A percentile compares a stretch with the other conserved stretches of the same genome.
Evolutionary conservation across 2,888 invertebrate genomes (phyloP).

Genomic region (Mycalesis mineus): DNA sequence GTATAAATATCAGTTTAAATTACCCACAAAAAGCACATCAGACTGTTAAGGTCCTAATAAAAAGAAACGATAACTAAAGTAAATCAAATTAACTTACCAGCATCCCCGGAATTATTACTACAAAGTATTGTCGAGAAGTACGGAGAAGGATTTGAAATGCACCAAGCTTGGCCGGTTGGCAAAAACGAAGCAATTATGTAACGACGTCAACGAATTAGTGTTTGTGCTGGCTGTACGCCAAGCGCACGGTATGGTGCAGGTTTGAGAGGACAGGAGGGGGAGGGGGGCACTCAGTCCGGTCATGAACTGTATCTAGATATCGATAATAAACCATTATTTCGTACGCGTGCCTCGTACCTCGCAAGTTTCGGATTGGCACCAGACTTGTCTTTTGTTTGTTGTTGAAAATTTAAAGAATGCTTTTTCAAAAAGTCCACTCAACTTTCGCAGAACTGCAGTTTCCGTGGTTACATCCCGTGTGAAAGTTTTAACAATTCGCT

Average conservation of each 20-base stretch:
- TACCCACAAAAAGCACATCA: neutral
- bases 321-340: conserved; percentile 25
- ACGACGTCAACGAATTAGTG: conserved; percentile 68
- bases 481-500: neutral
- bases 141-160: conserved; percentile 18
- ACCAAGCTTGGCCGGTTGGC: conserved; percentile 35
- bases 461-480: neutral
- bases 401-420: too few species aligned
- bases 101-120: conserved; percentile 7
- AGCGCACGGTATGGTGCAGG: conserved; percentile 41
- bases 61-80: neutral
- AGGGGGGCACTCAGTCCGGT: conserved; percentile 3
- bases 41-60: neutral
- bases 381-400: too few species aligned
- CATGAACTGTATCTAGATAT: conserved; percentile 27
- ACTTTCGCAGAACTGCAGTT: neutral
- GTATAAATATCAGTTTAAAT: too few species aligned
- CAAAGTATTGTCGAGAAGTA: conserved; percentile 4
- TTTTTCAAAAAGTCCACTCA: too few species aligned
- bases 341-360: conserved; percentile 9
- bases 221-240: conserved; percentile 62
- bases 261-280: neutral
- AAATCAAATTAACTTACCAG: neutral
- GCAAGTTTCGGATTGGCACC: neutral
- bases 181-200: conserved; percentile 72